A percentile compares a stretch with the other conserved stretches of the same genome.
Conservation (phyloP, 2,113 vertebrate genomes). For the Cryptoleucopteryx plumbea region DNA sequence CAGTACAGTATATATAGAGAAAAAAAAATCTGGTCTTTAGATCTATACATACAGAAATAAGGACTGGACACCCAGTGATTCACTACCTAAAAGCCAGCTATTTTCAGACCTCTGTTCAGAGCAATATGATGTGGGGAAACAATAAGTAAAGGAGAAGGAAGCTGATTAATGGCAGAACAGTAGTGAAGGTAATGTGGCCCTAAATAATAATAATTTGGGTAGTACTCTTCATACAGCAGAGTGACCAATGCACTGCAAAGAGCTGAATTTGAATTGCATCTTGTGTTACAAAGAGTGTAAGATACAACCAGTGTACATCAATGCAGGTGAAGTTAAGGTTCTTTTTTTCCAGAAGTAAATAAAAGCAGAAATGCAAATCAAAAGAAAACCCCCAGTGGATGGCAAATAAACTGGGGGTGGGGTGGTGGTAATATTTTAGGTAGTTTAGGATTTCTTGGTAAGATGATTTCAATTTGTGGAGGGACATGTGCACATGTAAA, state of each 20-base stretch:
- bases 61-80: not conserved
- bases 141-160: not conserved
- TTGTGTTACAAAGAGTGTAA: not conserved
- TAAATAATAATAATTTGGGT: not conserved
- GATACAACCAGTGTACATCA: not conserved
- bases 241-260: not conserved
- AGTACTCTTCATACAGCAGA: not conserved
- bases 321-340: not conserved
- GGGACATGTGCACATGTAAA: not conserved
- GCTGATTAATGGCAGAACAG: not conserved
- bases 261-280: not conserved
- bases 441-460: not conserved
- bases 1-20: not conserved
- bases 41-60: not conserved
- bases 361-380: not conserved
- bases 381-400: not conserved
- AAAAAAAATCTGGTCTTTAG: not conserved
- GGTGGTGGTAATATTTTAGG: not conserved
- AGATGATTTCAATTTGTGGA: not conserved
- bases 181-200: not conserved
- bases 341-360: not conserved
- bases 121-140: not conserved
- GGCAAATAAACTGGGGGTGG: not conserved
- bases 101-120: not conserved
- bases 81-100: not conserved